Evolutionary conservation across 2,888 invertebrate species (phyloP), one percentile per base, ranked within the genome.

Genomic region (Meloe dianella): DNA sequence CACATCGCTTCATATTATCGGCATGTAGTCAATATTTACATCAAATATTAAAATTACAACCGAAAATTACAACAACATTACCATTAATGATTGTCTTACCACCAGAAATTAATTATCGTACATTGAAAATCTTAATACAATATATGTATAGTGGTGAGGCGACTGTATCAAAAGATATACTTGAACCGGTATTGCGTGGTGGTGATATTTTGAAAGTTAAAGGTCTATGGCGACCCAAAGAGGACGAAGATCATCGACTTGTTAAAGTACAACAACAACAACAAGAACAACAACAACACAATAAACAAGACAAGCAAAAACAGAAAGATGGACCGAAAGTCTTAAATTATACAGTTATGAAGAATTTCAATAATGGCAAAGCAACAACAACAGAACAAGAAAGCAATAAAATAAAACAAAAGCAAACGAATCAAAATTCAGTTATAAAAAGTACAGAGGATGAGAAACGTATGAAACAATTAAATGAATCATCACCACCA

Each of bases 121-220:
- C 93, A 9, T 85, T 94, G 74, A 92, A 92, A 81, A 92, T 92
- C 70, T 85, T 94, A 20, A 90, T 94, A 54, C 92, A 94, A 78
- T 94, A 94, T 81, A 94, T 94, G 93, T 94, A 94, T 84, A 81
- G 82, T 85, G 91, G 91, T 24, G 92, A 92, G 84, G 92, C 94
- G 30, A 94, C 94, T 56, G 94, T 94, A 30, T 92, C 93, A 63
- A 93, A 94, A 83, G 94, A 93, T 78, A 92, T 94, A 58, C 82
- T 94, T 67, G 93, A 92, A 74, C 91, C 90, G 70, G 94, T 94
- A 1, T 81, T 94, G 30, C 90, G 91, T 79, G 94, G 94, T 0
- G 94, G 94, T 0, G 94, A 94, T 79, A 89, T 93, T 14, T 83
- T 94, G 4, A 91, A 93, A 81, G 91, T 94, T 60, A 89, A 93